Conservation (phyloP, 2,888 invertebrate genomes). For the Plagodis dolabraria region DNA sequence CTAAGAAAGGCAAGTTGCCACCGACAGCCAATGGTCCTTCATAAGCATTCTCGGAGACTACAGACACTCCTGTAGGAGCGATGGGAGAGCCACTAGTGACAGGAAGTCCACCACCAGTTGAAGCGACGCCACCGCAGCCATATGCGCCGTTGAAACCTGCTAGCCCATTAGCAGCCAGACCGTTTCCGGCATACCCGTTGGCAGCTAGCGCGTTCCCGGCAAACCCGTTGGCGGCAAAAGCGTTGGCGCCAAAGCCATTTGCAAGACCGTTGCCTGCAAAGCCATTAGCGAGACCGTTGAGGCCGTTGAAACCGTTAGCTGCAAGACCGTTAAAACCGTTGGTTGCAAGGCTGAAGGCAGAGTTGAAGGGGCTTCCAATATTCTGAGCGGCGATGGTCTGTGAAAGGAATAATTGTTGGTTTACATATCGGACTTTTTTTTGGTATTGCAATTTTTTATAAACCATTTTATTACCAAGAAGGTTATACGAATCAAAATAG, state of each 20-base stretch:
- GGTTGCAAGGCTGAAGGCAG: constrained; percentile 13
- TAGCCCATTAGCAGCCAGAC: neutral
- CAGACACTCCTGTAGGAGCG: constrained; percentile 45
- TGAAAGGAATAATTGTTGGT: neutral
- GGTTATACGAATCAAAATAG: no score
- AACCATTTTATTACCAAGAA: no score
- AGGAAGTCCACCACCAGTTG: constrained; percentile 38
- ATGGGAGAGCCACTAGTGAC: constrained; percentile 20
- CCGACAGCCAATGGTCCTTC: constrained; percentile 47
- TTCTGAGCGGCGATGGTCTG: constrained; percentile 44
- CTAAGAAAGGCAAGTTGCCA: constrained; percentile 58
- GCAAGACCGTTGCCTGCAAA: constrained; percentile 6
- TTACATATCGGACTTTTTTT: no score
- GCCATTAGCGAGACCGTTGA: constrained; percentile 4
- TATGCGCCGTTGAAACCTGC: constrained; percentile 14
- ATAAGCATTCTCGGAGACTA: constrained; percentile 50
- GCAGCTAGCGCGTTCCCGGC: constrained; percentile 2
- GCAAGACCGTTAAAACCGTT: constrained; percentile 34
- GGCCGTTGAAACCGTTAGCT: constrained; percentile 27
- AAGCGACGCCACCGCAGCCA: constrained; percentile 35
- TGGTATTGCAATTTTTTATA: no score
- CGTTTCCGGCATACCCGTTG: constrained; percentile 8
- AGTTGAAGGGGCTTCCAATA: constrained; percentile 9
- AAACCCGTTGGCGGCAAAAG: constrained; percentile 5
- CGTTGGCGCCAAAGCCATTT: constrained; percentile 9